Evolutionary conservation across 1,140 invertebrate species (phyloP), one percentile per base, ranked within the genome.

Genomic region (Drosophila pandora): DNA sequence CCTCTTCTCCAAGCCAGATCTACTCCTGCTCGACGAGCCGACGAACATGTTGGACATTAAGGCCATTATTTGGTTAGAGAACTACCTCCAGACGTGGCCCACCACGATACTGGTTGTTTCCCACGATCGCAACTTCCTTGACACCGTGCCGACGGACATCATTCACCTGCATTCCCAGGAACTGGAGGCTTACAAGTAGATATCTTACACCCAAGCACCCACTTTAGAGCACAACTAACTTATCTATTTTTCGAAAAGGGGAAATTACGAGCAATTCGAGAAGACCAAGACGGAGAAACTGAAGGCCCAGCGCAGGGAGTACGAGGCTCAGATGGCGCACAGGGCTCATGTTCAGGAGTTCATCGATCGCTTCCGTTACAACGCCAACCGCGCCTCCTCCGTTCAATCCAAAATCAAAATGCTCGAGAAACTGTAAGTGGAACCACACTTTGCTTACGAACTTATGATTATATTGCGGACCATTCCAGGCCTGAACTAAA

Each of bases 21-120:
- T 97, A 6, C 91, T 97, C 30, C 91, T 97, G 13, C 94, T 98
- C 48, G 96, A 98, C 85, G 97, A 98, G 92, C 99, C 99, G 83
- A 99, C 99, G 2, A 99, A 99, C 92, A 99, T 99, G 97, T 97
- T 99, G 93, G 98, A 99, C 85, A 98, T 99, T 91, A 99, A 99
- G 92, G 99, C 99, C 2, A 99, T 99, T 78, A 98, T 99, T 76
- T 99, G 99, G 99, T 92, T 99, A 45, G 99, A 99, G 92, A 98
- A 97, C 90, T 99, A 99, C 93, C 92, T 99, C 68, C 97, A 99
- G 93, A 95, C 95, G 47, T 99, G 99, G 99, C 96, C 97, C 1
- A 98, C 97, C 3, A 99, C 99, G 1, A 93, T 99, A 28, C 93
- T 99, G 6, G 98, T 99, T 2, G 99, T 99, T 0, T 99, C 98